Evolutionary conservation across 2,113 vertebrate genomes (phyloP).

Genomic region (Corynorhinus townsendii): DNA sequence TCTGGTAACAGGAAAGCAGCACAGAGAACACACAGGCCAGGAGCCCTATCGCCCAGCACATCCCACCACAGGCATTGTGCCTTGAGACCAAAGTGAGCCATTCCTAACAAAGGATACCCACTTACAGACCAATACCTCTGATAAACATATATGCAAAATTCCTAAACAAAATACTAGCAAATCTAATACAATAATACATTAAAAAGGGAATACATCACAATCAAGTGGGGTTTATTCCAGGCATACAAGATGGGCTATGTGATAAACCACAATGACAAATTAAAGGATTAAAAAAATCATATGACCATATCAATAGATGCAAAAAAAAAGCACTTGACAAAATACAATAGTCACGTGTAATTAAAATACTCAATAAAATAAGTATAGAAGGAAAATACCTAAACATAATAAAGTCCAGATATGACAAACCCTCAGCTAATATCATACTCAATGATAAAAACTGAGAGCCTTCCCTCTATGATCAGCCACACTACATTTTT

Average conservation of each 20-base stretch:
- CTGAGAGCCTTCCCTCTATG: background rate
- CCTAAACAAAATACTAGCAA: background rate
- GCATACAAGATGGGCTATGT: background rate
- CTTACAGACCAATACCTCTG: background rate
- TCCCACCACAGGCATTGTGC: background rate
- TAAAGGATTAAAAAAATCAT: background rate
- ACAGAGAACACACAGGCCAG: background rate
- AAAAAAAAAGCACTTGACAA: background rate
- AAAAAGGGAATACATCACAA: background rate
- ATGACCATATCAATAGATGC: background rate
- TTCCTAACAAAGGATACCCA: background rate
- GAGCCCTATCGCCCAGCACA: background rate
- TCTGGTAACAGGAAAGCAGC: background rate
- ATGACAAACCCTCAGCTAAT: background rate
- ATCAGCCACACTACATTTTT: background rate
- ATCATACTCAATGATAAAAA: background rate
- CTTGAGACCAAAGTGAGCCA: background rate
- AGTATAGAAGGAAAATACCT: background rate
- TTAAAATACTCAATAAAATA: background rate
- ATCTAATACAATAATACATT: background rate
- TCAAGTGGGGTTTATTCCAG: background rate
- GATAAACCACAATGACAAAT: background rate
- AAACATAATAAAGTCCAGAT: background rate
- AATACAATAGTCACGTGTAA: background rate
- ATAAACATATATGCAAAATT: background rate